Conservation (phyloP, 2,888 invertebrate species). For the Eubasilissa splendida region DNA sequence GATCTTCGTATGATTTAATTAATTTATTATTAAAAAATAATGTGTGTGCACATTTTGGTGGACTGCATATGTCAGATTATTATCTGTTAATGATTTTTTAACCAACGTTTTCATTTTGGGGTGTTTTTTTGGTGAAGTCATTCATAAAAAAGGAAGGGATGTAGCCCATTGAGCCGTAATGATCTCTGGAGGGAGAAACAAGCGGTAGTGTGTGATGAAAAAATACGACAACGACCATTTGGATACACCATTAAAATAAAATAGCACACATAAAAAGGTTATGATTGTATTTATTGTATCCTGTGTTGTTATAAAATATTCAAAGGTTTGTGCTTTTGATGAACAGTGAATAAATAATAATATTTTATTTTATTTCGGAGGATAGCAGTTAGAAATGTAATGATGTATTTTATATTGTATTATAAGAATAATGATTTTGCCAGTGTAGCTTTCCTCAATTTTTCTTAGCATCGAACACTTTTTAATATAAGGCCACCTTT, state of each 20-base stretch:
- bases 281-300: constrained; percentile 8
- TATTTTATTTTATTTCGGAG: too few species aligned
- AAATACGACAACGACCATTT: not conserved
- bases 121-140: constrained; percentile 51
- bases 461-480: too few species aligned
- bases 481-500: too few species aligned
- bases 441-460: too few species aligned
- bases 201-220: constrained; percentile 20
- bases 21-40: too few species aligned
- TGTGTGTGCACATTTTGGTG: constrained; percentile 12
- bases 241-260: constrained; percentile 12
- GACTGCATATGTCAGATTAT: constrained; percentile 51
- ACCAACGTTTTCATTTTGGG: constrained; percentile 55
- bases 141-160: constrained; percentile 56
- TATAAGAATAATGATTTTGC: too few species aligned
- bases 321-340: too few species aligned
- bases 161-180: constrained; percentile 57
- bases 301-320: constrained; percentile 3
- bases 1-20: too few species aligned
- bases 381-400: too few species aligned
- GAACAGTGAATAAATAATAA: too few species aligned
- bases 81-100: constrained; percentile 59
- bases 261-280: not conserved
- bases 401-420: too few species aligned
- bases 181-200: constrained; percentile 43